These are phyloP conservation scores for Trichomycterus rosablanca DNA, from an alignment of 2,113 vertebrate species.

Conservation along the genomic window DNA sequence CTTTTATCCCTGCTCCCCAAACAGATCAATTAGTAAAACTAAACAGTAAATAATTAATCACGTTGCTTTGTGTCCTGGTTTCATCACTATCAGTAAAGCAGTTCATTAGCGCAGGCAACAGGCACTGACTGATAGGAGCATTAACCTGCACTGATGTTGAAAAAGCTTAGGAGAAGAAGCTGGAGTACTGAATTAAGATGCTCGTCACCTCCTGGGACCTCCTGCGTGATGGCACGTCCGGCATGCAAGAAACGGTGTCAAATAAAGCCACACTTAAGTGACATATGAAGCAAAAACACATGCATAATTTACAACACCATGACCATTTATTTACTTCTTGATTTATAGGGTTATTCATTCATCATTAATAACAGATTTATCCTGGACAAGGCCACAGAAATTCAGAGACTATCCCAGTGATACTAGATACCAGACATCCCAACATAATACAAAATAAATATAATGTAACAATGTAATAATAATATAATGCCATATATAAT, in stretches of 20 bases:
- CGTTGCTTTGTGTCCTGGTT: slow-evolving; percentile 71
- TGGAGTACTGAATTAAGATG: slow-evolving; percentile 61
- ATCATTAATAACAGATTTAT: too few species aligned
- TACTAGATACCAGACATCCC: too few species aligned
- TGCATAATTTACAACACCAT: too few species aligned
- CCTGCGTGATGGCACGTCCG: slow-evolving; percentile 2
- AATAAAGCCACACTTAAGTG: too few species aligned
- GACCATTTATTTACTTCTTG: too few species aligned
- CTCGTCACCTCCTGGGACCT: slow-evolving; percentile 63
- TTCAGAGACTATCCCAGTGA: too few species aligned
- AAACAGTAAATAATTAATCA: slow-evolving; percentile 77
- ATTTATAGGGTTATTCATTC: too few species aligned
- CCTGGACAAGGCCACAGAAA: too few species aligned
- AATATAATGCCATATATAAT: too few species aligned
- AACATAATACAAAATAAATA: too few species aligned
- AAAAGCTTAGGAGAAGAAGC: slow-evolving; percentile 59
- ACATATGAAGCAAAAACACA: too few species aligned
- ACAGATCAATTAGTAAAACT: slow-evolving; percentile 77
- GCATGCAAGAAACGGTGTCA: slow-evolving; percentile 73
- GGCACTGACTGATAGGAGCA: slow-evolving; percentile 65
- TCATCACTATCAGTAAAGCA: slow-evolving; percentile 69
- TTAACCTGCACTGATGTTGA: slow-evolving; percentile 65
- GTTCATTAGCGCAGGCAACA: slow-evolving; percentile 62
- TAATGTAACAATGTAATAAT: too few species aligned
- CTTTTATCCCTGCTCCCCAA: slow-evolving; percentile 72